These are phyloP conservation scores for Epicauta chinensis DNA, from an alignment of 1,140 invertebrate species.

Conservation along the genomic window DNA sequence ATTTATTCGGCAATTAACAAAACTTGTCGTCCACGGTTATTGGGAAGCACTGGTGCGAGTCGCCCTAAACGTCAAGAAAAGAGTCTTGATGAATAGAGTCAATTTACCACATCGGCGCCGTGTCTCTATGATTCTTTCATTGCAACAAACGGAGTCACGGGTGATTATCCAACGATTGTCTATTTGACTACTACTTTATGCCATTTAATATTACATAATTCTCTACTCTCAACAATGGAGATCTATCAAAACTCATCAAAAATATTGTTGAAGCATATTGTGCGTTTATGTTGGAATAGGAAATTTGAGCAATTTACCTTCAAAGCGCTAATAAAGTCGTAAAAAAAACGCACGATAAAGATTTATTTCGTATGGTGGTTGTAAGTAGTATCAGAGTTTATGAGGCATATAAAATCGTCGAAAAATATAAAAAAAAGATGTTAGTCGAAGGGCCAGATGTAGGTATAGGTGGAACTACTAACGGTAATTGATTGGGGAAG, in stretches of 20 bases:
- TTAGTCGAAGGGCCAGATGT: constrained; percentile 1
- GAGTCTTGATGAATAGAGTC: constrained; percentile 18
- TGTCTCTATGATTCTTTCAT: no score
- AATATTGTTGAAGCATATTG: no score
- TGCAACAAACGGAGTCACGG: no score
- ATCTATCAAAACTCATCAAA: no score
- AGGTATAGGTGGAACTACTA: neutral
- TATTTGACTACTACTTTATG: no score
- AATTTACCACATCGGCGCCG: constrained; percentile 9
- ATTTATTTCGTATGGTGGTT: constrained; percentile 6
- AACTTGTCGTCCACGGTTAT: constrained; percentile 15
- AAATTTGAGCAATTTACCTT: constrained; percentile 13
- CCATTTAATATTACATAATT: no score
- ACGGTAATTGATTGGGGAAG: constrained; percentile 14
- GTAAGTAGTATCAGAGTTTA: neutral
- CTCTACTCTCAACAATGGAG: no score
- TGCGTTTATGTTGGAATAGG: no score
- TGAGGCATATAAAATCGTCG: constrained; percentile 4
- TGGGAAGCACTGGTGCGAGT: constrained; percentile 15
- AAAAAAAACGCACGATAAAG: constrained; percentile 7
- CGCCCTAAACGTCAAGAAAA: constrained; percentile 17
- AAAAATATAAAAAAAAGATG: constrained; percentile 8
- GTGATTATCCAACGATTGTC: no score
- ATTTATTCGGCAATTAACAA: constrained; percentile 19
- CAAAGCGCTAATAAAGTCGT: constrained; percentile 11